Evolutionary conservation across 2,797 vertebrate species (phyloP).

Genomic region (Liasis olivaceus): DNA sequence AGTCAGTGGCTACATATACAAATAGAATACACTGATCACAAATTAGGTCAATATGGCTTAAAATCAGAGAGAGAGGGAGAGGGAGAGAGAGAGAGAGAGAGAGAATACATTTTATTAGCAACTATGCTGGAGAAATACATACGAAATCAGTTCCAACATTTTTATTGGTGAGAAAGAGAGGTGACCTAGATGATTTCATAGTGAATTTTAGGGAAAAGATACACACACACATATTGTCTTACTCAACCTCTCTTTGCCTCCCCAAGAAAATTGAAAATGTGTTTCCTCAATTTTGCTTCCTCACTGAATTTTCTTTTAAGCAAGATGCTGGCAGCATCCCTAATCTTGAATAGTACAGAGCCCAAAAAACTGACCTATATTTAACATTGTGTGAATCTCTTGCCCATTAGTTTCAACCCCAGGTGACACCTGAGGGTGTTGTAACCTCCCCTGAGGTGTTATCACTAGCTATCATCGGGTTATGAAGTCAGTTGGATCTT

Average conservation of each 20-base stretch:
- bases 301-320: not conserved
- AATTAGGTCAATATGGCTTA: not conserved
- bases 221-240: not conserved
- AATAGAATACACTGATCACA: not conserved
- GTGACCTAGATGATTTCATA: not conserved
- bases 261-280: not conserved
- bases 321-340: not conserved
- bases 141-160: not conserved
- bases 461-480: not conserved
- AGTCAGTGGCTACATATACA: not conserved
- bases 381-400: not conserved
- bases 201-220: not conserved
- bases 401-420: not conserved
- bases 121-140: not conserved
- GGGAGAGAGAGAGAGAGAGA: not conserved
- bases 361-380: not conserved
- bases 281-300: not conserved
- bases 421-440: not conserved
- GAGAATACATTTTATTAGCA: not conserved
- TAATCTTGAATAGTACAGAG: not conserved
- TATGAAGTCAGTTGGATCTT: not conserved
- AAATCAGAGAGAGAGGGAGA: not conserved
- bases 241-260: not conserved
- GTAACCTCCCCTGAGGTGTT: slow-evolving; percentile 2
- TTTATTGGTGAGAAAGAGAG: no score